Base-by-base conservation (phyloP, 2,797 vertebrate genomes). In the Thalassophryne amazonica region DNA sequence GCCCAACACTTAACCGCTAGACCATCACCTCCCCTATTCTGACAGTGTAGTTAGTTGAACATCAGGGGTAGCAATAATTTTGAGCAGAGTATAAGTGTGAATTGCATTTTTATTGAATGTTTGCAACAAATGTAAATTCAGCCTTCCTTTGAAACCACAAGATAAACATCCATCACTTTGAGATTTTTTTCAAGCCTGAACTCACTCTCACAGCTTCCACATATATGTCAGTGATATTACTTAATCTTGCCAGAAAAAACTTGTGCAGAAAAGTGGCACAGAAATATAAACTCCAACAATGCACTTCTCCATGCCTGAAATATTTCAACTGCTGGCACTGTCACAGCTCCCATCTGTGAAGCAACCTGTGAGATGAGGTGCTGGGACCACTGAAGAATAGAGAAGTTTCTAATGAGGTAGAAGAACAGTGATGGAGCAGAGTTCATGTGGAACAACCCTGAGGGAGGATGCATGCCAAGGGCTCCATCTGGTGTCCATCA, bases 341-440 rank as follows among this genome's bases (percentile, higher is more conserved):
- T 19, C 9, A 3, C 2, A 6, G 55, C 20, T 1, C 14, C 75
- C 60, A 70, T 73, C 80, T 74, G 77, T 28, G 11, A 9, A 37
- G 1, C 57, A 48, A 50, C 47, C 61, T 24, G 50, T 3, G 54
- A 54, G 57, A 65, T 35, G 42, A 58, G 36, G 24, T 42, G 61
- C 46, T 14, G 22, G 45, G 55, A 60, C 5, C 3, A 5, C 3
- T 5, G 46, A 40, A 37, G 53, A 68, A 58, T 5, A 4, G 22
- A 16, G 37, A 39, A 37, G 37, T 39, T 18, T 11, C 22, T 39
- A 39, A 39, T 39, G 37, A 39, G 37, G 37, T 37, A 25, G 22
- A 25, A 25, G 39, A 39, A 39, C 14, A 39, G 10, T 25, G 24
- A 15, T 14, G 22, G 37, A 14, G 24, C 22, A 25, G 22, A 39